Conservation (phyloP, 2,888 invertebrate species). For the Chaitophorus viminalis region DNA sequence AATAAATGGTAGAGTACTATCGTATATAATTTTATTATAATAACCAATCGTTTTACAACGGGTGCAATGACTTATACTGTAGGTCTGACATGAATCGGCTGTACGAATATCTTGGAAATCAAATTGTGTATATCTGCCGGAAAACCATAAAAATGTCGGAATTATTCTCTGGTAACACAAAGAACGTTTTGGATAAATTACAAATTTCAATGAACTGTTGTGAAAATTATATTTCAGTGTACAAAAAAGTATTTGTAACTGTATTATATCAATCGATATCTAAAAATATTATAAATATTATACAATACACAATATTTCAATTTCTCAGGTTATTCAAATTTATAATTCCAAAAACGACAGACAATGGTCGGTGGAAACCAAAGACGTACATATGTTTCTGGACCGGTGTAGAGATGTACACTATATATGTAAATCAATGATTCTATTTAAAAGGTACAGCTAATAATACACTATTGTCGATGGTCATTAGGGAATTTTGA, state of each 20-base stretch:
- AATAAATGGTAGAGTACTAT: constrained; percentile 43
- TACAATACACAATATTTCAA: neutral
- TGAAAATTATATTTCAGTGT: constrained; percentile 44
- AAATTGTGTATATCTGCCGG: constrained; percentile 43
- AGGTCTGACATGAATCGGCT: constrained; percentile 51
- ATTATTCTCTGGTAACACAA: constrained; percentile 12
- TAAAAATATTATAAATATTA: too few species aligned
- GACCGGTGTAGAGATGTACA: constrained; percentile 47
- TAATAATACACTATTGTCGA: too few species aligned
- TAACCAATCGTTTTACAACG: neutral
- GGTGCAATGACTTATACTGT: neutral
- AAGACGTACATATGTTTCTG: constrained; percentile 42
- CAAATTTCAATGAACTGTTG: constrained; percentile 26
- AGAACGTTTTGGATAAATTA: constrained; percentile 8
- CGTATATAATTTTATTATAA: too few species aligned
- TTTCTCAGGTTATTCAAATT: constrained; percentile 32
- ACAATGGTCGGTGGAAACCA: constrained; percentile 29
- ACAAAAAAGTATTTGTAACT: constrained; percentile 3
- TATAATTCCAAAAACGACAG: constrained; percentile 33
- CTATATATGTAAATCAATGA: constrained; percentile 32
- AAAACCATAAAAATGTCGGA: constrained; percentile 39
- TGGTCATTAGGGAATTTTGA: too few species aligned
- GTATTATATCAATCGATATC: too few species aligned
- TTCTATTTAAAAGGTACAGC: constrained; percentile 51
- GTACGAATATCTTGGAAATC: constrained; percentile 48